Percentiles rank a stretch among this genome's conserved stretches.
Evolutionary conservation across 2,113 vertebrate species (phyloP).

Genomic region (Taurulus bubalis): DNA sequence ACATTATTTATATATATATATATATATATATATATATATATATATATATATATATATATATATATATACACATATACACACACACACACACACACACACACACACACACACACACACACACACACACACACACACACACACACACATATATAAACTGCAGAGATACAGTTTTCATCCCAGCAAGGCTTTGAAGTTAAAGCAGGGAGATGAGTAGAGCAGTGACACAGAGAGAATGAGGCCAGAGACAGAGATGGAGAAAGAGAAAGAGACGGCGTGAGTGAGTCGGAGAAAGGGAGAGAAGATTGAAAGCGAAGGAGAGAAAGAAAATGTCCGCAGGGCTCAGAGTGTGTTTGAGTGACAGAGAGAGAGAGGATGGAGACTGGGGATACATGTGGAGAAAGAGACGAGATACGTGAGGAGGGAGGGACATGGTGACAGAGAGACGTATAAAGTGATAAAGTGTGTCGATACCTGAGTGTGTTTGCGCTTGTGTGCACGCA

Average conservation of each 20-base stretch:
- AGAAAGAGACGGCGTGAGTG: slow-evolving; percentile 6
- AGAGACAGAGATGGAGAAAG: slow-evolving; percentile 15
- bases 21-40: too few species aligned
- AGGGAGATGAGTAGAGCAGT: slow-evolving; percentile 37
- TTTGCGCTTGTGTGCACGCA: slow-evolving; percentile 14
- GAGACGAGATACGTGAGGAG: slow-evolving; percentile 7
- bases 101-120: slow-evolving; percentile 7
- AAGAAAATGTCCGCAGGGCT: slow-evolving; percentile 65
- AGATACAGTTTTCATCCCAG: slow-evolving; percentile 30
- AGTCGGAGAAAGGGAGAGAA: slow-evolving; percentile 27
- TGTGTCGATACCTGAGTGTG: slow-evolving; percentile 23
- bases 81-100: slow-evolving; percentile 21
- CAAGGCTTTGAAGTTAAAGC: slow-evolving; percentile 50
- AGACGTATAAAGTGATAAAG: slow-evolving; percentile 10
- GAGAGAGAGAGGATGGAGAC: slow-evolving; percentile 30
- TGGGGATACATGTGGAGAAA: slow-evolving; percentile 36
- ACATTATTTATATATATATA: too few species aligned
- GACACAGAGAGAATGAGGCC: slow-evolving; percentile 53
- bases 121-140: slow-evolving; percentile 3
- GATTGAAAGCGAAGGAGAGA: slow-evolving; percentile 43
- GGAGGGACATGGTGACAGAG: slow-evolving; percentile 21
- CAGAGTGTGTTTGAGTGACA: slow-evolving; percentile 44
- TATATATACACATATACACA: too few species aligned
- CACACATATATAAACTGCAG: slow-evolving; percentile 14
- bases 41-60: too few species aligned